phyloP scores from a whole-genome alignment of 2,797 vertebrate genomes.

The Rhabdomys pumilio region DNA sequence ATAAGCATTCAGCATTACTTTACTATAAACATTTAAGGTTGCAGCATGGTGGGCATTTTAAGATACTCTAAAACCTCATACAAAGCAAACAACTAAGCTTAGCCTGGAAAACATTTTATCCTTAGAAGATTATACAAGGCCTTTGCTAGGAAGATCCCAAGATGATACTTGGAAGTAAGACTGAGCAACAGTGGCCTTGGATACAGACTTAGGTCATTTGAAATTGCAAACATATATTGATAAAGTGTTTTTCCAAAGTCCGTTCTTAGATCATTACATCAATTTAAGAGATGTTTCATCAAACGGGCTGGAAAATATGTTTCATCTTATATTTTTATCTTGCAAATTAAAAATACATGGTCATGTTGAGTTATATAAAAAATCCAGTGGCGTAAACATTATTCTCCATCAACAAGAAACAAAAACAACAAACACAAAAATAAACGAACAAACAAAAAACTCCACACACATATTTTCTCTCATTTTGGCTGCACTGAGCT shows the following conservation, averaged over 20 bases:
- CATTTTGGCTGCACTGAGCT: not conserved
- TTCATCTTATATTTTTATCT: not conserved
- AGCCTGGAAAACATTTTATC: not conserved
- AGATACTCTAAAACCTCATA: not conserved
- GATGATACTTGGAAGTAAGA: conserved; percentile 2
- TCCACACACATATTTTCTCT: not conserved
- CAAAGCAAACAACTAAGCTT: not conserved
- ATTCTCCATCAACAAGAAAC: not conserved
- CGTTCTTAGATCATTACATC: not conserved
- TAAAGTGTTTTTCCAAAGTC: conserved; percentile 43
- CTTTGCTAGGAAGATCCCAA: not conserved
- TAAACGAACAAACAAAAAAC: not conserved
- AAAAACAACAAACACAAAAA: not conserved
- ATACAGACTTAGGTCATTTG: conserved; percentile 7
- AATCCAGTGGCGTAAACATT: not conserved
- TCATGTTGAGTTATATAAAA: conserved; percentile 42
- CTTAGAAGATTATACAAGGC: not conserved
- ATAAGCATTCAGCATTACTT: conserved; percentile 35
- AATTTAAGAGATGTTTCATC: conserved; percentile 23
- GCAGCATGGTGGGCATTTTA: not conserved
- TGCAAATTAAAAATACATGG: conserved; percentile 53
- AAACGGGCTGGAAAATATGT: not conserved
- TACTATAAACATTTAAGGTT: conserved; percentile 8
- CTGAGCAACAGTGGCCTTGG: not conserved
- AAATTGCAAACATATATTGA: not conserved